Conservation (phyloP, 2,113 vertebrate genomes). For the Ibidorhyncha struthersii region DNA sequence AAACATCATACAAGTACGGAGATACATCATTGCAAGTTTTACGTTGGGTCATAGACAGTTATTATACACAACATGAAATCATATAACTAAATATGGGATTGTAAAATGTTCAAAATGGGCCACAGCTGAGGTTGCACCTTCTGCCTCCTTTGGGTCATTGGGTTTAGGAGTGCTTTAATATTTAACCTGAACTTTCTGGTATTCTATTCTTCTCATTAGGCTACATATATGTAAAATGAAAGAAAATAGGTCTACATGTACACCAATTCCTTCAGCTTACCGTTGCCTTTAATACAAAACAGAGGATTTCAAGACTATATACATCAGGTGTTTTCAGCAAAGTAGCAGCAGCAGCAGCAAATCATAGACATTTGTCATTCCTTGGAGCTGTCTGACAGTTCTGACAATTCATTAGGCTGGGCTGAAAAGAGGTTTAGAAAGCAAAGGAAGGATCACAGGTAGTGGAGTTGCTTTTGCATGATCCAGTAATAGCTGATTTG, state of each 20-base stretch:
- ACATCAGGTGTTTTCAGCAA: conserved; percentile 81
- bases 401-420: conserved; percentile 87
- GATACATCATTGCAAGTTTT: not conserved
- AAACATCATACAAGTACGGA: not conserved
- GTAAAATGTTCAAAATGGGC: not conserved
- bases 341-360: conserved; percentile 77
- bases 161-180: not conserved
- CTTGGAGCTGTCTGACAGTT: conserved; percentile 84
- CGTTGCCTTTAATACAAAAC: conserved; percentile 76
- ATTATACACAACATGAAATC: not conserved
- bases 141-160: not conserved
- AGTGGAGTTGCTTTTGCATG: conserved; percentile 76
- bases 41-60: not conserved
- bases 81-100: not conserved
- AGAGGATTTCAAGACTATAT: conserved; percentile 75
- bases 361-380: conserved; percentile 88
- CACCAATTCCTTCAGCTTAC: conserved; percentile 72
- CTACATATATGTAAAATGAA: not conserved
- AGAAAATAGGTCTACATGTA: conserved; percentile 64
- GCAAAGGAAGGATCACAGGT: conserved; percentile 77
- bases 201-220: not conserved
- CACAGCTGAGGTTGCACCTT: not conserved
- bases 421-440: conserved; percentile 82
- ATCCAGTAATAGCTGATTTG: conserved; percentile 83
- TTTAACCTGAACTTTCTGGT: not conserved